A percentile compares a stretch with the other conserved stretches of the same genome.
These are phyloP conservation scores for Callospermophilus lateralis DNA, from an alignment of 2,113 vertebrate species.

Conservation along the genomic window DNA sequence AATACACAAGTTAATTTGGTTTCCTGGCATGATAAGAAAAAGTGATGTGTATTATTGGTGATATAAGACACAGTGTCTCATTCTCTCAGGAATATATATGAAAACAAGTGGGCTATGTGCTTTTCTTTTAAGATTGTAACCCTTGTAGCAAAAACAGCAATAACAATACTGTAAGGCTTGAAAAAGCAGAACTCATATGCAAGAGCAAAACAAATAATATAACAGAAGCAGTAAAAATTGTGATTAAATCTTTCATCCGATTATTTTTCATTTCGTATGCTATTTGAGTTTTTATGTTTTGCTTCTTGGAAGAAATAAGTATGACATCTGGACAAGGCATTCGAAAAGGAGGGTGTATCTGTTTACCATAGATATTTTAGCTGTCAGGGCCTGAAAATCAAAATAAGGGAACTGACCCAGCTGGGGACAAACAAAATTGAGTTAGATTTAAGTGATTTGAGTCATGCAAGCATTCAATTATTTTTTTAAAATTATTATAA, in stretches of 20 bases:
- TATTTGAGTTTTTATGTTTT: conserved; percentile 66
- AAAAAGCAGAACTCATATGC: conserved; percentile 20
- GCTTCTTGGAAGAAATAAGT: conserved; percentile 60
- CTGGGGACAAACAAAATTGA: conserved; percentile 39
- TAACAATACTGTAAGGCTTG: conserved; percentile 40
- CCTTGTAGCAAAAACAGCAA: conserved; percentile 18
- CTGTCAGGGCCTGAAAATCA: conserved; percentile 55
- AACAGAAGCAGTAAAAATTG: conserved; percentile 62
- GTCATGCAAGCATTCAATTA: background rate
- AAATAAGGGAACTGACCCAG: conserved; percentile 57
- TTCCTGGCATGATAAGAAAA: conserved; percentile 6
- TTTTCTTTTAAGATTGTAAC: background rate
- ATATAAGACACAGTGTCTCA: no score
- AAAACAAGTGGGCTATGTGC: background rate
- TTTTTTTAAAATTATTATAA: background rate
- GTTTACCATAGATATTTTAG: background rate
- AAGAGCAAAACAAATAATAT: conserved; percentile 69
- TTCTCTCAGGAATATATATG: background rate
- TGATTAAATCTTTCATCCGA: conserved; percentile 77
- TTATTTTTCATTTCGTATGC: conserved; percentile 74
- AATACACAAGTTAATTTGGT: conserved; percentile 53
- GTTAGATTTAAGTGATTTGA: background rate
- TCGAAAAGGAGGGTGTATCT: background rate
- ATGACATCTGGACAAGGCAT: conserved; percentile 27
- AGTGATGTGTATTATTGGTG: background rate